A percentile compares a stretch with the other conserved stretches of the same genome.
phyloP scores from a whole-genome alignment of 2,113 vertebrate genomes.

The Pavo muticus region DNA sequence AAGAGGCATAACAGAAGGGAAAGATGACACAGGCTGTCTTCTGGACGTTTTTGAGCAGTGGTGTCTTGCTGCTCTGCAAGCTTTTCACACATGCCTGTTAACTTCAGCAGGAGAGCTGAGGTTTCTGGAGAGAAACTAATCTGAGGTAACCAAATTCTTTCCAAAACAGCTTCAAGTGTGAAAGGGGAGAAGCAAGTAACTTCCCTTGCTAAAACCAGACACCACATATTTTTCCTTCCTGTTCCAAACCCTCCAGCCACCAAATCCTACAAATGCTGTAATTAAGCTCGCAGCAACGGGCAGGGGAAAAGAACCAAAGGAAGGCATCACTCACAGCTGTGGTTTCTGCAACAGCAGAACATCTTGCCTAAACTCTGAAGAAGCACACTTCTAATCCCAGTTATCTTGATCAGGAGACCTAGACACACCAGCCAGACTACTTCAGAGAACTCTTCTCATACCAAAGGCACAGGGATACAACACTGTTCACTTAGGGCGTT shows the following conservation, averaged over 20 bases:
- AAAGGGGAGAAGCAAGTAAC: not conserved
- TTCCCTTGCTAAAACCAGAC: rapidly evolving
- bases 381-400: not conserved
- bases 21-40: not conserved
- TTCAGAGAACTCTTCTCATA: not conserved
- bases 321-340: not conserved
- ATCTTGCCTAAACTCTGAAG: not conserved
- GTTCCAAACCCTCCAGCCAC: not conserved
- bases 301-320: not conserved
- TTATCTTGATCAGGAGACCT: not conserved
- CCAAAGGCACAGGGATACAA: not conserved
- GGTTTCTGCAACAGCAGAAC: not conserved
- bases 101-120: not conserved
- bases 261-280: not conserved
- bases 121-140: not conserved
- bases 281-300: not conserved
- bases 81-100: not conserved
- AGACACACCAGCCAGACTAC: not conserved
- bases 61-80: not conserved
- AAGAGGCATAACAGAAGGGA: not conserved
- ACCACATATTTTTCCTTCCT: not conserved
- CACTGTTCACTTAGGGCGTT: rapidly evolving
- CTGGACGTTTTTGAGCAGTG: not conserved
- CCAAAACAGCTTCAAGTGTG: not conserved
- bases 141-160: not conserved